A percentile compares a stretch with the other conserved stretches of the same genome.
phyloP scores from a whole-genome alignment of 2,113 vertebrate species.

The Sturnus vulgaris region DNA sequence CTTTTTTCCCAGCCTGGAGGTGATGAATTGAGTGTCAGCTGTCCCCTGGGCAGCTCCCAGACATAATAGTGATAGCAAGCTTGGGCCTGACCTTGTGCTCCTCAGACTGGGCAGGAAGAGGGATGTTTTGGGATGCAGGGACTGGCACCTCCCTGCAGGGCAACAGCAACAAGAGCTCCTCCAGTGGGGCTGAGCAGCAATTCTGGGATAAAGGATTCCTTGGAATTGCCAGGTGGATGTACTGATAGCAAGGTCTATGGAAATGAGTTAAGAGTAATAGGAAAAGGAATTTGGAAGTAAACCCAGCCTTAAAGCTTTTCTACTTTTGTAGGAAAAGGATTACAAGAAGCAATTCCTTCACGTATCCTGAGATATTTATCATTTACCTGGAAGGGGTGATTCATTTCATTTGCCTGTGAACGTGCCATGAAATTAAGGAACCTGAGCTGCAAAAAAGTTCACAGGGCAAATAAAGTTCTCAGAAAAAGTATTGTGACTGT shows the following conservation, averaged over 20 bases:
- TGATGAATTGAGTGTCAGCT: background rate
- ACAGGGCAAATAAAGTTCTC: background rate
- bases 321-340: background rate
- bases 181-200: fast-evolving
- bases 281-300: background rate
- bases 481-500: background rate
- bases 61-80: fast-evolving
- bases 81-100: background rate
- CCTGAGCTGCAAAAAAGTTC: background rate
- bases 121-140: fast-evolving
- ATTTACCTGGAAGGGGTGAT: background rate
- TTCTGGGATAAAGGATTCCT: background rate
- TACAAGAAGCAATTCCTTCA: background rate
- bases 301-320: background rate
- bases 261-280: background rate
- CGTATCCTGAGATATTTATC: background rate
- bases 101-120: background rate
- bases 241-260: background rate
- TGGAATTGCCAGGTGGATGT: background rate
- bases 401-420: background rate
- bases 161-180: background rate
- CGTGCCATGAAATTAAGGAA: background rate
- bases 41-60: background rate
- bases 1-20: background rate
- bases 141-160: fast-evolving